Evolutionary conservation across 1,140 invertebrate species (phyloP), one percentile per base, ranked within the genome.

Genomic region (Gonioctena quinquepunctata): DNA sequence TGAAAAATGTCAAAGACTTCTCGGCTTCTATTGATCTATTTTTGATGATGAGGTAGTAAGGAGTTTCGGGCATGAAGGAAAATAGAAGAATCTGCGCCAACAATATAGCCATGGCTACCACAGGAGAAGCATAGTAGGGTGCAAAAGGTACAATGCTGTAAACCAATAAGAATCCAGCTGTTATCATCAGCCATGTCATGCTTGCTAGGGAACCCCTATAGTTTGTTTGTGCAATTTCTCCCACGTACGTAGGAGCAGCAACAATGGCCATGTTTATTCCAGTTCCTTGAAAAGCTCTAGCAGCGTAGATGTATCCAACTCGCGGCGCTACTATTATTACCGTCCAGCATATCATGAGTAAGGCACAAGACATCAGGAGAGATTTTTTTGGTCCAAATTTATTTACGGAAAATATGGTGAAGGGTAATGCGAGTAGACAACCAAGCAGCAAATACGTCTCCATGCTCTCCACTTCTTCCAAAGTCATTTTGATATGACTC

Each of bases 291-390:
- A 81, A 27, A 49, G 79, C 79, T 70, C 79, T 81, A 0, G 89
- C 90, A 1, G 85, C 52, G 68, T 86, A 88, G 56, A 88, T 72
- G 33, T 85, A 68, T 76, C 80, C 81, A 0, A 86, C 77, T 11
- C 71, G 74, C 1, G 67, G 69, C 2, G 86, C 81, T 27, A 85
- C 76, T 6, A 85, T 77, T 18, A 92, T 89, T 0, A 89, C 63
- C 0, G 83, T 22, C 89, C 90, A 93, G 4, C 90, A 89, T 1
- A 87, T 0, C 0, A 90, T 70, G 74, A 89, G 91, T 0, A 89
- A 88, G 0, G 86, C 21, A 0, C 87, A 81, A 0, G 88, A 81
- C 0, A 88, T 49, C 6, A 90, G 77, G 4, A 92, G 85, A 0
- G 88, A 85, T 8, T 79, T 79, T 77, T 89, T 91, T 1, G 91